A percentile compares a stretch with the other conserved stretches of the same genome.
Evolutionary conservation across 2,888 invertebrate species (phyloP).

Genomic region (Euclidia mi): DNA sequence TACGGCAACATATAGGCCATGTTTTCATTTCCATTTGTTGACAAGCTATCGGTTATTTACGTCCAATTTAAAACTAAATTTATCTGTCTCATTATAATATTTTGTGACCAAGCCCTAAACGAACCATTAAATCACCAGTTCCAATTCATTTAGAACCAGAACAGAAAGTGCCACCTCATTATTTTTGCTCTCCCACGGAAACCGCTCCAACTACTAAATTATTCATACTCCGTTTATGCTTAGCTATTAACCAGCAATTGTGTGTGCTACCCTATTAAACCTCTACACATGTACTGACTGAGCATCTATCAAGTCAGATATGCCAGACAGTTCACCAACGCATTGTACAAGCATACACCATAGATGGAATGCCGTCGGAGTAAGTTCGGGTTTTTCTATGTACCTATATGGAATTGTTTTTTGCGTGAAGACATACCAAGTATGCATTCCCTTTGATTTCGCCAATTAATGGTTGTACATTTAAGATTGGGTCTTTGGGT

Average conservation of each 20-base stretch:
- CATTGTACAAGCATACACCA: conserved; percentile 12
- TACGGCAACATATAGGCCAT: too few relatives aligned
- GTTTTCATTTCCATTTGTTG: too few relatives aligned
- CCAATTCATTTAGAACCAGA: too few relatives aligned
- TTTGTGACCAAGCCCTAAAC: too few relatives aligned
- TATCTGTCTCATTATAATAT: too few relatives aligned
- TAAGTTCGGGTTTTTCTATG: conserved; percentile 13
- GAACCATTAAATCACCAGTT: too few relatives aligned
- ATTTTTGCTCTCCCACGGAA: too few relatives aligned
- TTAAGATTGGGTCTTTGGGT: not conserved
- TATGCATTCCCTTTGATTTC: conserved; percentile 13
- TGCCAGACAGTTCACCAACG: conserved; percentile 1
- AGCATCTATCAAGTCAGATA: conserved; percentile 2
- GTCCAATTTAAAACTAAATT: too few relatives aligned
- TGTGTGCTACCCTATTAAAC: conserved; percentile 2
- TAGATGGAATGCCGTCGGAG: conserved; percentile 22
- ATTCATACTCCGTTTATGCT: not conserved
- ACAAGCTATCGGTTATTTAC: too few relatives aligned
- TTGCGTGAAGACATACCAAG: conserved; percentile 4
- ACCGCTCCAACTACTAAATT: not conserved
- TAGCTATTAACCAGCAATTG: not conserved
- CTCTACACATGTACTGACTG: not conserved
- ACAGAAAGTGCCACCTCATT: too few relatives aligned
- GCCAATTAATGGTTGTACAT: conserved; percentile 14
- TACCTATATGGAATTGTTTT: conserved; percentile 12